These are phyloP conservation scores for Trypoxylus dichotomus DNA, from an alignment of 1,140 invertebrate genomes.

Conservation along the genomic window DNA sequence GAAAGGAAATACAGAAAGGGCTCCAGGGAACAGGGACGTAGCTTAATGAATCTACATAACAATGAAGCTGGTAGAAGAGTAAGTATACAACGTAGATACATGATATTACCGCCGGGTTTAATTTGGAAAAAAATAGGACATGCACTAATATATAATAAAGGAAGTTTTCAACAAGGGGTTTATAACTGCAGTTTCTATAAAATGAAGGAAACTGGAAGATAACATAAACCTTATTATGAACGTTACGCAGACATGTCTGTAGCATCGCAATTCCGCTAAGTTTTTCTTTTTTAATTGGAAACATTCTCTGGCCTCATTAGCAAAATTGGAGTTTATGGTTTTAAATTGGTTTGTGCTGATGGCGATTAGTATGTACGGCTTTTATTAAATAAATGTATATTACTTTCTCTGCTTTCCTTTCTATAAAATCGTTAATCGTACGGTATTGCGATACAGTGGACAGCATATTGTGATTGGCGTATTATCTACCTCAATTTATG, in stretches of 20 bases:
- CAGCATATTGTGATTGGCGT: too few relatives aligned
- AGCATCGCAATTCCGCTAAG: neutral
- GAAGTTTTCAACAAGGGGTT: constrained; percentile 16
- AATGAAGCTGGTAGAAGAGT: constrained; percentile 92
- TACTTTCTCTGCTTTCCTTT: neutral
- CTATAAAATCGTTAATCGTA: neutral
- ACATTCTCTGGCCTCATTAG: neutral
- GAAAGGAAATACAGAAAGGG: constrained; percentile 72
- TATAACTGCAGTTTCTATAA: constrained; percentile 1
- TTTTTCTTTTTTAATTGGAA: constrained; percentile 3
- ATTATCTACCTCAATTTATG: too few relatives aligned
- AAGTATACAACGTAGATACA: constrained; percentile 52
- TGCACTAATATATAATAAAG: constrained; percentile 24
- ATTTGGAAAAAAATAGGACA: constrained; percentile 26
- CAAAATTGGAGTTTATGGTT: neutral
- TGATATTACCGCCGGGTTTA: constrained; percentile 23
- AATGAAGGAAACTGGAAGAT: constrained; percentile 6
- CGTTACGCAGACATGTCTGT: neutral
- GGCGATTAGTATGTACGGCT: neutral
- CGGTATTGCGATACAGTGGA: neutral
- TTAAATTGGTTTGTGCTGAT: neutral
- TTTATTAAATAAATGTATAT: neutral
- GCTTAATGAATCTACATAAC: constrained; percentile 93
- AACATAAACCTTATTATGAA: constrained; percentile 7
- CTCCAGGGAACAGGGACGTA: constrained; percentile 74